phyloP scores from a whole-genome alignment of 2,113 vertebrate genomes.

The Callithrix jacchus region DNA sequence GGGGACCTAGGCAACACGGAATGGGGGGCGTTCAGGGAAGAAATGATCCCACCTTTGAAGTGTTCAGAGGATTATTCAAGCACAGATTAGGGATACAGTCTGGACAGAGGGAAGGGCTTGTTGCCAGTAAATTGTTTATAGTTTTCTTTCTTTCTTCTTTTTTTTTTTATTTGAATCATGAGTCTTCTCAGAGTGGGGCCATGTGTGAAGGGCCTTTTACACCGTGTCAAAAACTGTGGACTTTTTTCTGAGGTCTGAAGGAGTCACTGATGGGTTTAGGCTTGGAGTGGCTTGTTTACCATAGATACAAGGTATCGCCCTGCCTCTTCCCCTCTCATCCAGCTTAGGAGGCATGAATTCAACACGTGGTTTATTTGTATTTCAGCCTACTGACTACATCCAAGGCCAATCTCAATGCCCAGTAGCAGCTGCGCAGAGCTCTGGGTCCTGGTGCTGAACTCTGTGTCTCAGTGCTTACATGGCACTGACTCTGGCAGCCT shows the following conservation, averaged over 20 bases:
- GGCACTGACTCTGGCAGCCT: neutral
- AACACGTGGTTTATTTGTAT: fast-evolving
- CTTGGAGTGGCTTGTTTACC: neutral
- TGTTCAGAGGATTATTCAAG: neutral
- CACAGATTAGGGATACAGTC: neutral
- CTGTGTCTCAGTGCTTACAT: neutral
- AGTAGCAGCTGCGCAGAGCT: neutral
- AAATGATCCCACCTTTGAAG: neutral
- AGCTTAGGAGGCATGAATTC: neutral
- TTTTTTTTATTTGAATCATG: neutral
- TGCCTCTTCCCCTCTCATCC: neutral
- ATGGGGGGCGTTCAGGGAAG: neutral
- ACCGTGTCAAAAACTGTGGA: neutral
- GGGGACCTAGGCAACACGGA: neutral
- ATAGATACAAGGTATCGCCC: fast-evolving
- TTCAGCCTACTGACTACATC: neutral
- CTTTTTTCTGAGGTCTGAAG: neutral
- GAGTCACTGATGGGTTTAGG: neutral
- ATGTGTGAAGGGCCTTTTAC: neutral
- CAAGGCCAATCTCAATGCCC: neutral
- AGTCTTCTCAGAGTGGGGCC: neutral
- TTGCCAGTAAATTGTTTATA: neutral
- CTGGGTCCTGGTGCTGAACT: neutral
- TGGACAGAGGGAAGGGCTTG: neutral
- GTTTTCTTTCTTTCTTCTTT: no score